Conservation (phyloP, 1,140 invertebrate species). For the Apis florea region DNA sequence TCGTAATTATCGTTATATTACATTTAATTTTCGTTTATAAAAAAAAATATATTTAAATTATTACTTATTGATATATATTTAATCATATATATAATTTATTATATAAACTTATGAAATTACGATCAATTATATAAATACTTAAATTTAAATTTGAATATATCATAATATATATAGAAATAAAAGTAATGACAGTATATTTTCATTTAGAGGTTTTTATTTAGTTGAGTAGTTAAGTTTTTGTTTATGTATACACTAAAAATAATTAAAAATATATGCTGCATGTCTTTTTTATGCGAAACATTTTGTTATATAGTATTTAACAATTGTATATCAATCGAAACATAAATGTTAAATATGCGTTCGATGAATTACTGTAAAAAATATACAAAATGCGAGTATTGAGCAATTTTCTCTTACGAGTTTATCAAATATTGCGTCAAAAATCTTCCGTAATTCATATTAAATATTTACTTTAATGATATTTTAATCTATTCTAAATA, state of each 20-base stretch:
- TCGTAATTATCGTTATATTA: neutral
- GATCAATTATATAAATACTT: neutral
- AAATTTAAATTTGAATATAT: neutral
- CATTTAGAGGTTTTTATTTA: neutral
- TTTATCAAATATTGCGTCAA: neutral
- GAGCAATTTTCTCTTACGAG: neutral
- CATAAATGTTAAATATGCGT: neutral
- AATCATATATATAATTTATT: constrained; percentile 3
- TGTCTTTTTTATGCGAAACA: neutral
- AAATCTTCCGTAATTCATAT: neutral
- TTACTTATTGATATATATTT: neutral
- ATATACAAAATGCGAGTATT: neutral
- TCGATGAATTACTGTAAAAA: neutral
- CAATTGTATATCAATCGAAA: neutral
- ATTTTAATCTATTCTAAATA: neutral
- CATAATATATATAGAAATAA: neutral
- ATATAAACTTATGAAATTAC: neutral
- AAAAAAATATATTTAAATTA: neutral
- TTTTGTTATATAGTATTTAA: neutral
- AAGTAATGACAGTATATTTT: neutral
- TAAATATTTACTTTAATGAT: neutral
- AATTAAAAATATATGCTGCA: neutral
- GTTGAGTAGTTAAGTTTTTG: neutral
- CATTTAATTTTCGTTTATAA: neutral
- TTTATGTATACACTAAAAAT: neutral